Base-by-base conservation (phyloP, 2,797 vertebrate genomes). In the Picus viridis region DNA sequence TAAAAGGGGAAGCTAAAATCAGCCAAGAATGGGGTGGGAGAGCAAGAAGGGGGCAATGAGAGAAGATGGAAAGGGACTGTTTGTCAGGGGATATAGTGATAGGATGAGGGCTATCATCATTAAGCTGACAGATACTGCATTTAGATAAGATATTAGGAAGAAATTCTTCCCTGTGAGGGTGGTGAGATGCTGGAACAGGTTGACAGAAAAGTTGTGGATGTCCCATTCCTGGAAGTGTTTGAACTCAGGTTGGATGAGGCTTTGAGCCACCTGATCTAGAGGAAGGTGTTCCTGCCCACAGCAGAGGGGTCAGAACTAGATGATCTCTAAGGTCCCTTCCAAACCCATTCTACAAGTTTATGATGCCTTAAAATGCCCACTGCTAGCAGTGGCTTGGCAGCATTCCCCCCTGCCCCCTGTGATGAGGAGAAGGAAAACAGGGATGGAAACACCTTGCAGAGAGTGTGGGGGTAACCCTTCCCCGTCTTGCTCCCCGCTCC, bases 361-460 rank as follows among this genome's bases (percentile, higher is more conserved):
- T 32, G n/a, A 47, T 26, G 23, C 8, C 24, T 73, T 54, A 26
- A 84, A 43, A 6, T 1, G 2, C 23, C 9, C 22, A 16, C 17
- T 8, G 3, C 18, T 59, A 27, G 3, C 0, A 4, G 18, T 23
- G 36, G 2, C 2, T 26, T 43, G 7, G 27, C 10, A 13, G 22
- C 2, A 30, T 26, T 24, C 19, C 6, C 18, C 47, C 20, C 30
- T 24, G 9, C 9, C 14, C 8, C 10, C 32, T 10, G 39, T 1
- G 4, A 15, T 4, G 8, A 7, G 26, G 12, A 4, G 16, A 27
- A 73, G 13, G 32, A 49, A 39, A 74, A 15, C 49, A 36, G 58
- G 19, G 26, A 57, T 7, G 3, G 9, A 56, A 79, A 32, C 27
- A 13, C 27, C 30, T 62, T 6, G 68, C 17, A 23, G 1, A 32